Evolutionary conservation across 2,888 invertebrate species (phyloP), one percentile per base, ranked within the genome.

Genomic region (Synanthedon myopaeformis): DNA sequence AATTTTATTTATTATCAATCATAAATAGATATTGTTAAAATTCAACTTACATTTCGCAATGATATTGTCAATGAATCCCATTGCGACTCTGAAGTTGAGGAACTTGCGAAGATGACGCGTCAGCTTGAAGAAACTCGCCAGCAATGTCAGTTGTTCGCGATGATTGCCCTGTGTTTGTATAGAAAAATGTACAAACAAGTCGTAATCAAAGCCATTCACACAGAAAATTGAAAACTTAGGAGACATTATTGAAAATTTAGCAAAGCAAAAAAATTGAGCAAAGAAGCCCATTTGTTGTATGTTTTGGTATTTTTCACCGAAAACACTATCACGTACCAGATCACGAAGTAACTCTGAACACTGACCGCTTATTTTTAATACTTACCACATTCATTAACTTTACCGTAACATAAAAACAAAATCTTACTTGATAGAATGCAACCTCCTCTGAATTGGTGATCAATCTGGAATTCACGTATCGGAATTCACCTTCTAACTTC

Each of bases 371-470:
- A 17, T 17, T 17, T 2, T 17, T 49, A 17, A 4, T n/a, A 8
- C 19, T 8, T 49, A 17, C 12, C 8, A 49, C 8, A 6, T 14
- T 14, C 12, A 14, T 14, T 49, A 49, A 2, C 19, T 49, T 19
- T 14, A 49, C 17, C 8, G 11, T n/a, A 45, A 45, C 2, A 13
- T 13, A 13, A 45, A 45, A 10, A 12, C 10, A 62, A 35, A 23
- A 8, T 35, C 70, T 91, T 60, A 93, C 93, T 73, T 92, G 92
- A 66, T 93, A 93, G 76, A 93, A 93, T 0, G 93, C 93, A 49
- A 97, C 91, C 82, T 99, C 99, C 80, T 99, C 99, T 0, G 98
- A 95, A 79, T 99, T 98, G 0, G 98, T 97, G 57, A 99, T 99
- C 41, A 99, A 89, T 52, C 99, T 89, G 2, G 98, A 96, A 79